phyloP scores from a whole-genome alignment of 1,140 invertebrate species.

The Fopius arisanus region DNA sequence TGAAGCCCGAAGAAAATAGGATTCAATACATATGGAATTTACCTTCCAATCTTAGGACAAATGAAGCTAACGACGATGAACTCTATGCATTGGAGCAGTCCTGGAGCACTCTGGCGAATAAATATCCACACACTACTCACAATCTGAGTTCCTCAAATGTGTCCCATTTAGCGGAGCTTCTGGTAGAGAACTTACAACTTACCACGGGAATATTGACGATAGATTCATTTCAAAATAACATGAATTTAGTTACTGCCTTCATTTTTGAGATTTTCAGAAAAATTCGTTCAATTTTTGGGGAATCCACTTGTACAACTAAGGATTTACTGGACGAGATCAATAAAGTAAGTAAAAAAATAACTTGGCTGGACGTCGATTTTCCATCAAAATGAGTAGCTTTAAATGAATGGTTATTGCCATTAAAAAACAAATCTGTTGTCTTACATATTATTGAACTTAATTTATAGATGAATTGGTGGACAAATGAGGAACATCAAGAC shows the following conservation, averaged over 20 bases:
- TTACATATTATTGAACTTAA: neutral
- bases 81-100: neutral
- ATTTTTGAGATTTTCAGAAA: conserved; percentile 22
- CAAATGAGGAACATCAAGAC: conserved; percentile 32
- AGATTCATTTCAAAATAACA: conserved; percentile 34
- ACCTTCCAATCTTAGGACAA: neutral
- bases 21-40: neutral
- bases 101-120: neutral
- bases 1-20: neutral
- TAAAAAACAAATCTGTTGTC: too few species aligned
- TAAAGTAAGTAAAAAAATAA: neutral
- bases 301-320: conserved; percentile 32
- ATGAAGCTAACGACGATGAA: neutral
- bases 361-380: too few species aligned
- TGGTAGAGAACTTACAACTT: neutral
- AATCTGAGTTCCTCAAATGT: neutral
- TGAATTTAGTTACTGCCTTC: conserved; percentile 15
- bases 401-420: too few species aligned
- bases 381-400: too few species aligned
- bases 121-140: conserved; percentile 4
- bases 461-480: neutral
- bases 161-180: neutral
- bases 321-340: conserved; percentile 30
- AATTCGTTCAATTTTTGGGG: neutral
- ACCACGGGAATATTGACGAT: conserved; percentile 26